Evolutionary conservation across 1,140 invertebrate genomes (phyloP).

Genomic region (Neodiprion virginianus): DNA sequence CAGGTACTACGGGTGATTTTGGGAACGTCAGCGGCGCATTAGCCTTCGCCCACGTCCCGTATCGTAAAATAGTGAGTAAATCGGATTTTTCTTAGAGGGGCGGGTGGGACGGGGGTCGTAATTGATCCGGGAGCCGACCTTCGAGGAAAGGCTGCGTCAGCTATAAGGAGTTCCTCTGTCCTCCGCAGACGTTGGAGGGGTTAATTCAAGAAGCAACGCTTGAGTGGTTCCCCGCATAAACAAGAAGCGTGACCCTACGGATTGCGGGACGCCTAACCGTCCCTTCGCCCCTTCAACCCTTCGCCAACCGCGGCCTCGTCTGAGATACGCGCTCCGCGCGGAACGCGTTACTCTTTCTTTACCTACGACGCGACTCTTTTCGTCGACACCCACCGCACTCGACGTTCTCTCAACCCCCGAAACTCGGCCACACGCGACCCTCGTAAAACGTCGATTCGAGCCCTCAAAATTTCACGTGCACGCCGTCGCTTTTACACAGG

Average conservation of each 20-base stretch:
- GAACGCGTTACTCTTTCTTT: slow-evolving; percentile 32
- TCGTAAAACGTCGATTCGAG: slow-evolving; percentile 33
- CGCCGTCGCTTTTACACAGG: too few relatives aligned
- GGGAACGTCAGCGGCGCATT: too few relatives aligned
- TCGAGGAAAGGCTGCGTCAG: background rate
- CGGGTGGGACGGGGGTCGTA: too few relatives aligned
- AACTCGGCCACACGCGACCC: slow-evolving; percentile 19
- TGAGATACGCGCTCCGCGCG: slow-evolving; percentile 35
- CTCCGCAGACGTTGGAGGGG: slow-evolving; percentile 3
- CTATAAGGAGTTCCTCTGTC: background rate
- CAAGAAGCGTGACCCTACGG: slow-evolving; percentile 35
- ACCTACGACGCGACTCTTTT: slow-evolving; percentile 14
- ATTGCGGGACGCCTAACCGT: slow-evolving; percentile 8
- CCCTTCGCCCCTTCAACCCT: slow-evolving; percentile 19
- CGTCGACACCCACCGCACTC: background rate
- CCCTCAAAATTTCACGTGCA: background rate
- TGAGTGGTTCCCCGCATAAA: slow-evolving; percentile 39
- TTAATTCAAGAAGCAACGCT: slow-evolving; percentile 31
- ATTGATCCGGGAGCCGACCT: too few relatives aligned
- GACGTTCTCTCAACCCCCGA: slow-evolving; percentile 18
- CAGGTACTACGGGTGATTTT: background rate
- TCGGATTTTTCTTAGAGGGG: too few relatives aligned
- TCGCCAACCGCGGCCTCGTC: too few relatives aligned
- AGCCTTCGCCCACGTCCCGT: too few relatives aligned
- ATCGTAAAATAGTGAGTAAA: too few relatives aligned